phyloP scores from a whole-genome alignment of 2,113 vertebrate species.

The Chelonoidis abingdonii region DNA sequence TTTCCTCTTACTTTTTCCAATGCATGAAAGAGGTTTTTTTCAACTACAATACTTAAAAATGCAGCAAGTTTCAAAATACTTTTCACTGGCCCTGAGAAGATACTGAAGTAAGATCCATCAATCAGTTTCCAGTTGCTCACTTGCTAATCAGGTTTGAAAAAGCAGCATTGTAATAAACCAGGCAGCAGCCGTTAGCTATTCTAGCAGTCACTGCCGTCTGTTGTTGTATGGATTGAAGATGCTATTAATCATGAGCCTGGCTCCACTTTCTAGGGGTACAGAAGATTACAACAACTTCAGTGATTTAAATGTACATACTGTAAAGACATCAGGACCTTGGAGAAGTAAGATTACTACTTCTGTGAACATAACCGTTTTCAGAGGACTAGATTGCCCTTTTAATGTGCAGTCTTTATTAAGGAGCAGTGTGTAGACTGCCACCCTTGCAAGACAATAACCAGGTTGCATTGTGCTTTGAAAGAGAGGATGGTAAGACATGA shows the following conservation, averaged over 20 bases:
- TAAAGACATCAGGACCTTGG: slow-evolving; percentile 33
- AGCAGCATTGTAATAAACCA: slow-evolving; percentile 79
- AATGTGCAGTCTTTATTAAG: neutral
- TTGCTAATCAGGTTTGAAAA: slow-evolving; percentile 84
- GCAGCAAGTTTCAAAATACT: slow-evolving; percentile 68
- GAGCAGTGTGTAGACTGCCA: neutral
- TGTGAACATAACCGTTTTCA: slow-evolving; percentile 7
- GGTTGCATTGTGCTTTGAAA: rapidly evolving
- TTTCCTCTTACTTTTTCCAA: neutral
- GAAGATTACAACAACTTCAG: slow-evolving; percentile 31
- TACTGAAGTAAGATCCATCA: slow-evolving; percentile 83
- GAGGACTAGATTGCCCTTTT: neutral
- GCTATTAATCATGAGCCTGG: slow-evolving; percentile 58
- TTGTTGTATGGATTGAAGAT: slow-evolving; percentile 54
- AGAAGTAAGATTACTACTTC: slow-evolving; percentile 29
- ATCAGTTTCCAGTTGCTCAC: slow-evolving; percentile 85
- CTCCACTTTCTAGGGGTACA: slow-evolving; percentile 4
- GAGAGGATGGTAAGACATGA: neutral
- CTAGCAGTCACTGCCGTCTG: slow-evolving; percentile 28
- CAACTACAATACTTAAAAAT: neutral
- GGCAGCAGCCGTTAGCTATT: slow-evolving; percentile 83
- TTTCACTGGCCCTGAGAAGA: slow-evolving; percentile 77
- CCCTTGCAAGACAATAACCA: neutral
- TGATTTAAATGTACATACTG: slow-evolving; percentile 44
- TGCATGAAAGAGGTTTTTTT: neutral